Percentiles rank a stretch among this genome's conserved stretches.
phyloP scores from a whole-genome alignment of 1,140 invertebrate genomes.

The Drosophila seguyi region DNA sequence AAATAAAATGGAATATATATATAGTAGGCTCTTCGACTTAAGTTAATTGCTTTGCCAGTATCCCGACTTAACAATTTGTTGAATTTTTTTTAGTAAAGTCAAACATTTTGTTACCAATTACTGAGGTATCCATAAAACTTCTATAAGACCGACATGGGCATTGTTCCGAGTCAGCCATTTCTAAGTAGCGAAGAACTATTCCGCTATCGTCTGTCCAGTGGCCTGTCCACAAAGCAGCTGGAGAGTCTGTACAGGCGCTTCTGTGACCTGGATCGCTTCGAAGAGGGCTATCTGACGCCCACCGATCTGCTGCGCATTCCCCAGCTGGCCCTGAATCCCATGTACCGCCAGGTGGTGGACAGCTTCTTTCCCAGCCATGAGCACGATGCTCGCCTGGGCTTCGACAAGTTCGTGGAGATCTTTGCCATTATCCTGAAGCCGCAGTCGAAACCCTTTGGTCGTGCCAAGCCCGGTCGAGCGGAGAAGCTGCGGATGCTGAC shows the following conservation, averaged over 20 bases:
- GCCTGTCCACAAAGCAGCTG: constrained; percentile 38
- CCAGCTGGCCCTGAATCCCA: constrained; percentile 48
- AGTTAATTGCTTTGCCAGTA: too few species aligned
- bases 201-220: constrained; percentile 1
- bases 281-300: constrained; percentile 58
- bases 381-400: constrained; percentile 25
- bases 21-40: background rate
- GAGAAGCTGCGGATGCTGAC: constrained; percentile 51
- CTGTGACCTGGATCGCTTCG: constrained; percentile 44
- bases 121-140: background rate
- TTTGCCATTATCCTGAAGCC: constrained; percentile 53
- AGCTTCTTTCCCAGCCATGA: constrained; percentile 43
- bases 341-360: constrained; percentile 60
- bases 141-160: background rate
- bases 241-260: constrained; percentile 51
- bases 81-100: background rate
- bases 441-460: background rate
- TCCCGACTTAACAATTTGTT: background rate
- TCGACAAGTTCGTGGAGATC: constrained; percentile 46
- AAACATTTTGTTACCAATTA: background rate
- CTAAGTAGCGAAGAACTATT: background rate
- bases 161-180: background rate
- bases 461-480: constrained; percentile 8
- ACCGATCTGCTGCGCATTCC: constrained; percentile 67
- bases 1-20: background rate